Evolutionary conservation across 2,888 invertebrate genomes (phyloP), one percentile per base, ranked within the genome.

Genomic region (Mimumesa dahlbomi): DNA sequence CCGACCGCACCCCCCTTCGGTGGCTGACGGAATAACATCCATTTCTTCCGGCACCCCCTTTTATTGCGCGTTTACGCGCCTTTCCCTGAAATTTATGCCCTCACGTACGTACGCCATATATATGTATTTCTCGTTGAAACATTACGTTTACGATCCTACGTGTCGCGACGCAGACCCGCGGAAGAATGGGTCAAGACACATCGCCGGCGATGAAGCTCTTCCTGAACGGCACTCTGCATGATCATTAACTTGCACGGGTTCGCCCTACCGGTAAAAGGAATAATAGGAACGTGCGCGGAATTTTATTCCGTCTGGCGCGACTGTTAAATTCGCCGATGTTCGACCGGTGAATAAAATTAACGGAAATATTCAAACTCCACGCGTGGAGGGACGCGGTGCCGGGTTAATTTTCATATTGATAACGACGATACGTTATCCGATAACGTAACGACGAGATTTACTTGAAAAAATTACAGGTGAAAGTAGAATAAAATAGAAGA

Each of bases 11-110:
- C 36, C 16, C 16, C 25, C 14, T 46, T n/a, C 25, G n/a, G 16
- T 40, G 3, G 9, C 40, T 4, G 7, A 13, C 21, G 50, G 21
- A 6, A 48, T 31, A 36, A 50, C 50, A 5, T 34, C 34, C n/a
- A n/a, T 16, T 16, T 4, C 5, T 4, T 40, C 6, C n/a, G n/a
- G 9, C n/a, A 29, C 36, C 52, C 18, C 25, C 36, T 34, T 71
- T 75, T 75, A 63, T 63, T 54, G 63, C 43, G 38, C 50, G 45
- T 75, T 70, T 62, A 69, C 71, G 68, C 66, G 36, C 31, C 46
- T 50, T 49, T 54, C 36, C 53, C 13, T 18, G 29, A 50, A 71
- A 71, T 75, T 73, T 71, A 68, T 56, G 45, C 22, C 50, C 31
- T 42, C 58, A n/a, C 64, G 53, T 54, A 46, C 43, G 49, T 2